Evolutionary conservation across 2,113 vertebrate genomes (phyloP), one percentile per base, ranked within the genome.

Genomic region (Lichenostomus cassidix): DNA sequence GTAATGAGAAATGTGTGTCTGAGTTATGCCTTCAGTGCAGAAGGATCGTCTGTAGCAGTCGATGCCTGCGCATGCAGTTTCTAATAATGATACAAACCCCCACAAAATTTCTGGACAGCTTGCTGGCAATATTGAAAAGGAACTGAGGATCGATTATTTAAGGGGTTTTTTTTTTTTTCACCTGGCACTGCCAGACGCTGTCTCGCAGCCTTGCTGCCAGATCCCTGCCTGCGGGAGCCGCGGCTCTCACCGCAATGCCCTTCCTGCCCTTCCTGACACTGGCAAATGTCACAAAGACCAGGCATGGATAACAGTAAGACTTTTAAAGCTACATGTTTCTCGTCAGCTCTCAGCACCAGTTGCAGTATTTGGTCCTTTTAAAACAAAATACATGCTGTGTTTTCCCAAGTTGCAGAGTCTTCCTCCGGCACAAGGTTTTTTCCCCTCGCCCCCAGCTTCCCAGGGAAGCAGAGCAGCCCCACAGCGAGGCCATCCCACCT

Each of bases 301-400:
- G 9, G 2, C 41, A 14, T 0, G 18, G 9, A 0, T 1, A n/a
- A 28, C 22, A 68, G 14, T 5, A 3, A 7, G 1, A 10, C 7
- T 44, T n/a, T 44, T 41, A 31, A 27, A 35, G 11, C 9, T 4
- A 15, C 4, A 0, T 1, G 5, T 7, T 87, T 55, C 22, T 52
- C 9, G 4, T 10, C 71, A 55, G 52, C 11, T 28, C 15, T 19
- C 22, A 23, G 10, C 25, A 31, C n/a, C 24, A 27, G 25, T 28
- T 7, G 11, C 42, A 3, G 18, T 1, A 19, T 5, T 22, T 5
- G 41, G 17, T 6, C 10, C 27, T 62, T 68, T 28, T n/a, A 56
- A 52, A 79, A 31, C 35, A n/a, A 5, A 35, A 11, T 3, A 35
- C 7, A 18, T 39, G 7, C 8, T 25, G 12, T 6, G 15, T 15